Evolutionary conservation across 2,888 invertebrate genomes (phyloP).

Genomic region (Xanthorhoe designata): DNA sequence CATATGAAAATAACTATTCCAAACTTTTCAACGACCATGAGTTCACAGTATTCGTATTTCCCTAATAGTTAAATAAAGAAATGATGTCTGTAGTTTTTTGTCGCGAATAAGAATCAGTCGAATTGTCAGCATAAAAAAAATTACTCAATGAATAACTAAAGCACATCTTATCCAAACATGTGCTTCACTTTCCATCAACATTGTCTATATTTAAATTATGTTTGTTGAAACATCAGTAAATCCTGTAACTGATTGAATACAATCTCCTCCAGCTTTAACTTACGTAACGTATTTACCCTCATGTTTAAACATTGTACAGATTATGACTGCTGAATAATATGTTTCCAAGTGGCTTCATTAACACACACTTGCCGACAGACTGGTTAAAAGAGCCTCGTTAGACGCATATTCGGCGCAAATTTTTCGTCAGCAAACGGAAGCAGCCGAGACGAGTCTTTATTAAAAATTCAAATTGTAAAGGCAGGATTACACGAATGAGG

Average conservation of each 20-base stretch:
- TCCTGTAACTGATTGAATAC: background rate
- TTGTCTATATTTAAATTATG: no score
- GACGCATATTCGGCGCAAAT: slow-evolving; percentile 55
- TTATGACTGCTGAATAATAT: slow-evolving; percentile 32
- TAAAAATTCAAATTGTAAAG: slow-evolving; percentile 63
- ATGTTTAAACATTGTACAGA: slow-evolving; percentile 34
- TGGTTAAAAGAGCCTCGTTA: slow-evolving; percentile 48
- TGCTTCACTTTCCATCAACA: no score
- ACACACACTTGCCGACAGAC: slow-evolving; percentile 48
- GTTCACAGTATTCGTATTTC: no score
- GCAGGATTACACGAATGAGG: background rate
- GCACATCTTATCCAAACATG: no score
- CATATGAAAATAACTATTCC: no score
- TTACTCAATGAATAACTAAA: no score
- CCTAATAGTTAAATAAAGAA: no score
- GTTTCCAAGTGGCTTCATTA: slow-evolving; percentile 52
- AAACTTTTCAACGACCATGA: no score
- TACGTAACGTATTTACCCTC: slow-evolving; percentile 21
- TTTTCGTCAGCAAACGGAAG: slow-evolving; percentile 52
- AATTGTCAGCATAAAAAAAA: no score
- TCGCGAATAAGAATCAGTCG: no score
- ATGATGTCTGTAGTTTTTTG: no score
- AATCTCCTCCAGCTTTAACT: slow-evolving; percentile 1
- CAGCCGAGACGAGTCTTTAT: slow-evolving; percentile 55
- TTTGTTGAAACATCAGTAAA: no score